phyloP scores from a whole-genome alignment of 2,113 vertebrate species.

The Anoplopoma fimbria region DNA sequence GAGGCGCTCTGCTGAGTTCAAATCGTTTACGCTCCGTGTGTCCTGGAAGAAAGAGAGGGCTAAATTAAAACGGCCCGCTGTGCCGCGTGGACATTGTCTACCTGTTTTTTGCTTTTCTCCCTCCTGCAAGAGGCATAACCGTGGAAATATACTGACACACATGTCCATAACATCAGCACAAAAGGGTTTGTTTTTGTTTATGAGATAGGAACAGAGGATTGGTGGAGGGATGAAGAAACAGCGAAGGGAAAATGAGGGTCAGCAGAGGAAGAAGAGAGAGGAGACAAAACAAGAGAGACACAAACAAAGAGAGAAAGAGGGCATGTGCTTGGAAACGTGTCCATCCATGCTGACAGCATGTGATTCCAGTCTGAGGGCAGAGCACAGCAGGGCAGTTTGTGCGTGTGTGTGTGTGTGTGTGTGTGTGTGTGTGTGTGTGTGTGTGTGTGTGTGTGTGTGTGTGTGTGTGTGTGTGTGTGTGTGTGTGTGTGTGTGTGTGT shows the following conservation, averaged over 20 bases:
- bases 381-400: constrained; percentile 27
- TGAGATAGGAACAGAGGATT: background rate
- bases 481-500: background rate
- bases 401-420: background rate
- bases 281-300: background rate
- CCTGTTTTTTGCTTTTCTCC: constrained; percentile 21
- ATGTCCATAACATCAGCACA: background rate
- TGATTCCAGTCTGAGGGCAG: constrained; percentile 24
- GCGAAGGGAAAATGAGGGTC: background rate
- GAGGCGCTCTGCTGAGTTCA: constrained; percentile 54
- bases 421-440: background rate
- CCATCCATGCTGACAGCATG: constrained; percentile 58
- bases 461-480: background rate
- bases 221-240: background rate
- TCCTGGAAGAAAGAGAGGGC: constrained; percentile 60
- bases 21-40: constrained; percentile 63
- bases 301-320: background rate
- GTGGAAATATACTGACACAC: background rate
- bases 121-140: background rate
- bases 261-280: background rate
- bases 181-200: background rate
- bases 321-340: constrained; percentile 71
- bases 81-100: constrained; percentile 12
- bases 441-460: background rate
- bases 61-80: constrained; percentile 43